phyloP scores from a whole-genome alignment of 1,140 invertebrate species.

The Holotrichia oblita region DNA sequence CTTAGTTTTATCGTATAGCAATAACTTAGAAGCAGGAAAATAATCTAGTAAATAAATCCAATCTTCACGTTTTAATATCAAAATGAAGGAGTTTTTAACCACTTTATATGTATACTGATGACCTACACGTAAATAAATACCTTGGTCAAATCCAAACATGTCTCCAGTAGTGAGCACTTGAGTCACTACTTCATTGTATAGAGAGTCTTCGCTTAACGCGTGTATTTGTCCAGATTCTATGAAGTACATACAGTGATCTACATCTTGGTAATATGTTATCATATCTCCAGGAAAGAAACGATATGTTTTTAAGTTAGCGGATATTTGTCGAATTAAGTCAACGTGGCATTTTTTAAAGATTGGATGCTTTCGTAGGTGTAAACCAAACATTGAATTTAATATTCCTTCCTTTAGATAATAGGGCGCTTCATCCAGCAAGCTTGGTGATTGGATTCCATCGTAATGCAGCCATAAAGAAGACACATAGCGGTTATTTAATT shows the following conservation, averaged over 20 bases:
- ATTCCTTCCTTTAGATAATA: constrained; percentile 48
- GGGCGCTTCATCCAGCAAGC: constrained; percentile 43
- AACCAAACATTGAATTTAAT: constrained; percentile 48
- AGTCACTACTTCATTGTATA: constrained; percentile 42
- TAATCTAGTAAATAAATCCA: constrained; percentile 41
- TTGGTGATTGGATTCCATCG: constrained; percentile 44
- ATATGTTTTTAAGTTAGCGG: constrained; percentile 13
- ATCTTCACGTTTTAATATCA: constrained; percentile 31
- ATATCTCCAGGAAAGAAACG: constrained; percentile 37
- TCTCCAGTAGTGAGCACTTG: constrained; percentile 42
- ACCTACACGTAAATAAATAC: constrained; percentile 42
- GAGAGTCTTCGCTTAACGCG: constrained; percentile 41
- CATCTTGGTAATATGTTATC: constrained; percentile 14
- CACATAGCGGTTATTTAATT: constrained; percentile 32
- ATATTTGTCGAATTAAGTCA: constrained; percentile 47
- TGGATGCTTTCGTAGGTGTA: constrained; percentile 45
- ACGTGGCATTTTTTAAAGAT: constrained; percentile 44
- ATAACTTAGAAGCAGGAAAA: constrained; percentile 40
- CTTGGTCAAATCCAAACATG: constrained; percentile 47
- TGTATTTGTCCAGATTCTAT: constrained; percentile 39
- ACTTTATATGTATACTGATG: constrained; percentile 46
- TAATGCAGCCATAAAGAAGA: constrained; percentile 31
- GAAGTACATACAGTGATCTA: constrained; percentile 43
- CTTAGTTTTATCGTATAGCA: constrained; percentile 21
- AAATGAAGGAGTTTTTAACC: constrained; percentile 25